Conservation (phyloP, 2,113 vertebrate genomes). For the Pluvianellus socialis region DNA sequence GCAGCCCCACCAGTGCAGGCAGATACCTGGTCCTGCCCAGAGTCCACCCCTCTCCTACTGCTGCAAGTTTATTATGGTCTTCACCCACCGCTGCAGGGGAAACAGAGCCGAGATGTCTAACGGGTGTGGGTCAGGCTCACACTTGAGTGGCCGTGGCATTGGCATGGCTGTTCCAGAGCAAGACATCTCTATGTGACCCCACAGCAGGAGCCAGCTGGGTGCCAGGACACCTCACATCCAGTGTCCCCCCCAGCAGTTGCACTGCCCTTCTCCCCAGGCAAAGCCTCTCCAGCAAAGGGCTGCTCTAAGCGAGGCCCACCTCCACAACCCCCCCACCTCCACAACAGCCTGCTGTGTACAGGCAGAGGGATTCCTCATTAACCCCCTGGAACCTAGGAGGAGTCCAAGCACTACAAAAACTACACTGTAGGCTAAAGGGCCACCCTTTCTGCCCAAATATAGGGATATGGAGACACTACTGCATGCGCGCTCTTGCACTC, state of each 20-base stretch:
- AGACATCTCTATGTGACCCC: too few relatives aligned
- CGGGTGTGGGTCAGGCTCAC: fast-evolving
- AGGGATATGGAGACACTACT: neutral
- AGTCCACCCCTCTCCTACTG: too few relatives aligned
- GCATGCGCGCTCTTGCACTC: neutral
- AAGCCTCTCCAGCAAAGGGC: neutral
- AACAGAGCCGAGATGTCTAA: neutral
- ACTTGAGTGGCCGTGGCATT: neutral
- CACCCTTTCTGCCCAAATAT: too few relatives aligned
- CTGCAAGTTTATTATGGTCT: neutral
- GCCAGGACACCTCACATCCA: neutral
- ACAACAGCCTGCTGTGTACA: too few relatives aligned
- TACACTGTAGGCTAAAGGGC: neutral
- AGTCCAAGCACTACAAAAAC: neutral
- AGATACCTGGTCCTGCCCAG: too few relatives aligned
- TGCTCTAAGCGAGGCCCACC: neutral
- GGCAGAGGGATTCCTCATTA: neutral
- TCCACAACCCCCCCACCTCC: too few relatives aligned
- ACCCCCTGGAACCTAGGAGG: too few relatives aligned
- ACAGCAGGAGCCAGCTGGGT: neutral
- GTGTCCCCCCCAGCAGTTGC: neutral
- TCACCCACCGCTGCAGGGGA: too few relatives aligned
- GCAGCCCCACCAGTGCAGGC: too few relatives aligned
- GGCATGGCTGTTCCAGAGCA: neutral
- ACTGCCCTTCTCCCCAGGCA: neutral